Base-by-base conservation (phyloP, 2,797 vertebrate species). In the Acrossocheilus wenchowensis region DNA sequence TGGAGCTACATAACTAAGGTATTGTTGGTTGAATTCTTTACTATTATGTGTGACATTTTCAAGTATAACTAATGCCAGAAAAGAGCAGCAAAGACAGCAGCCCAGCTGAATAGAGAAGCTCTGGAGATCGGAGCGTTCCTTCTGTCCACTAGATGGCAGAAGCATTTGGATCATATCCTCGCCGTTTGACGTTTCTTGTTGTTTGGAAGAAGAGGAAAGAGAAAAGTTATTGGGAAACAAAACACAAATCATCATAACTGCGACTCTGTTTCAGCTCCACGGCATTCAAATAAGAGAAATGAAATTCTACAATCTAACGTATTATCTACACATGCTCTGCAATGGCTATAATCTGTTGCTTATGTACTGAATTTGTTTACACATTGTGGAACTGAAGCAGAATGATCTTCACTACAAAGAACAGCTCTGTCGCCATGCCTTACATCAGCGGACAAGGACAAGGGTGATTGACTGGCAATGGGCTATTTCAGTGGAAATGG, bases 131-230 rank as follows among this genome's bases (percentile, higher is more conserved):
- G 54, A 91, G 94, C 91, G 91, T 78, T 91, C 88, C 90, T 87
- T 92, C 92, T 83, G 91, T 90, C 88, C 90, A 89, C 95, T 97
- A 99, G 95, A 99, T 99, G 94, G 97, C 97, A 85, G 97, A 88
- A 95, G 97, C 92, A 89, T 93, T 98, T 87, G 98, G 97, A 92
- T 99, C 97, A 5, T 98, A 99, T 85, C 97, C 96, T 92, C 97
- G 95, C 94, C 99, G 99, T 96, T 99, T 99, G 95, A 99, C 98
- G 94, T 98, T 99, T 97, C 98, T 99, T 98, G 84, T 92, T 94
- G 93, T 87, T 94, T 87, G 36, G 78, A 92, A 91, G 88, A 89
- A 87, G 36, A 89, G 26, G 83, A 50, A 86, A 93, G 89, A 93
- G 89, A 94, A 92, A 95, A 89, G 90, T 96, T 93, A 96, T 89